Conservation (phyloP, 2,113 vertebrate species). For the Ochotona princeps region DNA sequence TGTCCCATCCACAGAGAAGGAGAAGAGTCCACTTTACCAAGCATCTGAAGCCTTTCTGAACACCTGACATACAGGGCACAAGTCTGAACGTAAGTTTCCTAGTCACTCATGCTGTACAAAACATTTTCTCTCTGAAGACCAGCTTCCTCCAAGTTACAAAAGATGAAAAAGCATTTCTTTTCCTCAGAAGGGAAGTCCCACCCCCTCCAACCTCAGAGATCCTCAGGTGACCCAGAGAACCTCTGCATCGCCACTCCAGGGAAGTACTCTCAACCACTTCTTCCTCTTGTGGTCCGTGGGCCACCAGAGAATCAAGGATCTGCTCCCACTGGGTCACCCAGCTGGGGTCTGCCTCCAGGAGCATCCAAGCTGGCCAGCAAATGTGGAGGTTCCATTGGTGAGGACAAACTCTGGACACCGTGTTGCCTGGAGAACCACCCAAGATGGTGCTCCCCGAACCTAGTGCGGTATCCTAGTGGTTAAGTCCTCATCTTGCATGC, state of each 20-base stretch:
- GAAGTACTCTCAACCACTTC: not conserved
- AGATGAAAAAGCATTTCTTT: not conserved
- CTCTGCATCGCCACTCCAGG: not conserved
- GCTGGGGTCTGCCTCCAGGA: not conserved
- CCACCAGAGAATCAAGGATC: not conserved
- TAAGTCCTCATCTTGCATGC: no score
- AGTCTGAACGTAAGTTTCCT: not conserved
- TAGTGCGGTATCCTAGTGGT: no score
- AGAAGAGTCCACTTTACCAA: no score
- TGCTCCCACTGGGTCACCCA: not conserved
- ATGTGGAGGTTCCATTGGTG: not conserved
- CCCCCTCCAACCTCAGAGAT: not conserved
- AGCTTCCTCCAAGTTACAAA: slow-evolving; percentile 1
- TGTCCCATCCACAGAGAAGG: no score
- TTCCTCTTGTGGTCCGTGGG: not conserved
- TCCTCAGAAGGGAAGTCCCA: not conserved
- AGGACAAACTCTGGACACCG: not conserved
- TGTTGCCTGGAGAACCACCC: not conserved
- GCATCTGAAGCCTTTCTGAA: not conserved
- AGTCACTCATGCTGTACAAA: not conserved
- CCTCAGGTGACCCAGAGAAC: not conserved
- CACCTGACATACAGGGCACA: not conserved
- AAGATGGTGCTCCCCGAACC: no score
- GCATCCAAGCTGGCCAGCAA: not conserved
- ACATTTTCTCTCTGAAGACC: slow-evolving; percentile 22